Evolutionary conservation across 2,888 invertebrate species (phyloP).

Genomic region (Itoplectis maculator): DNA sequence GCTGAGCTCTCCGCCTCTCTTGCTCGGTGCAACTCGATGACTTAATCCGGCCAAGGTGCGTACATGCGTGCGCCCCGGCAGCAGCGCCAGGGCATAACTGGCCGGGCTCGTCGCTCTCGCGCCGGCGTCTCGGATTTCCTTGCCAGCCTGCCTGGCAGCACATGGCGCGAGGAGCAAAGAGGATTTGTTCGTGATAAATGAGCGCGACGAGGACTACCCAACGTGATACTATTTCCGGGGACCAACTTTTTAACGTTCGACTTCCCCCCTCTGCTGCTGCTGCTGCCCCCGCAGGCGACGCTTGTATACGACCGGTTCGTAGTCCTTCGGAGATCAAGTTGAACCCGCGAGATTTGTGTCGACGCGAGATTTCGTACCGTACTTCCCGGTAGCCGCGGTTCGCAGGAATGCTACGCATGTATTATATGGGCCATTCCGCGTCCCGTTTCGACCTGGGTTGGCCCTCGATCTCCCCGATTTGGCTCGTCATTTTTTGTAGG

Average conservation of each 20-base stretch:
- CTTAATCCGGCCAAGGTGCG: constrained; percentile 71
- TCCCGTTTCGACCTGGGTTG: no score
- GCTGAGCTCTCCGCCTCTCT: constrained; percentile 15
- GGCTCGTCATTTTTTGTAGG: no score
- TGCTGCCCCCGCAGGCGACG: constrained; percentile 9
- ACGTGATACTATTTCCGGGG: constrained; percentile 69
- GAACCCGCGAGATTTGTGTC: constrained; percentile 61
- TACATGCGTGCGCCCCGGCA: constrained; percentile 63
- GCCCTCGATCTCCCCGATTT: no score
- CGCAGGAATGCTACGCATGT: background rate
- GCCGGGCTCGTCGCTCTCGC: constrained; percentile 56
- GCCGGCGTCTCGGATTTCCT: constrained; percentile 64
- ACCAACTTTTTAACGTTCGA: constrained; percentile 63
- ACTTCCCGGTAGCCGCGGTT: constrained; percentile 32
- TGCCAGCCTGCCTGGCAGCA: constrained; percentile 52
- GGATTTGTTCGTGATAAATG: constrained; percentile 67
- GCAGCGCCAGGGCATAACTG: constrained; percentile 55
- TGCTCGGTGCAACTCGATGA: constrained; percentile 67
- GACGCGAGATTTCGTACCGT: constrained; percentile 42
- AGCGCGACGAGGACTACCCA: constrained; percentile 64
- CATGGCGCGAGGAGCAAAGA: constrained; percentile 35
- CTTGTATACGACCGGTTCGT: constrained; percentile 35
- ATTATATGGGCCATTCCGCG: constrained; percentile 20
- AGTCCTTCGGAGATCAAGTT: constrained; percentile 59
- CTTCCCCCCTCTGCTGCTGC: constrained; percentile 12